Percentiles rank a stretch among this genome's conserved stretches.
Evolutionary conservation across 1,140 invertebrate genomes (phyloP).

Genomic region (Drosophila albomicans): DNA sequence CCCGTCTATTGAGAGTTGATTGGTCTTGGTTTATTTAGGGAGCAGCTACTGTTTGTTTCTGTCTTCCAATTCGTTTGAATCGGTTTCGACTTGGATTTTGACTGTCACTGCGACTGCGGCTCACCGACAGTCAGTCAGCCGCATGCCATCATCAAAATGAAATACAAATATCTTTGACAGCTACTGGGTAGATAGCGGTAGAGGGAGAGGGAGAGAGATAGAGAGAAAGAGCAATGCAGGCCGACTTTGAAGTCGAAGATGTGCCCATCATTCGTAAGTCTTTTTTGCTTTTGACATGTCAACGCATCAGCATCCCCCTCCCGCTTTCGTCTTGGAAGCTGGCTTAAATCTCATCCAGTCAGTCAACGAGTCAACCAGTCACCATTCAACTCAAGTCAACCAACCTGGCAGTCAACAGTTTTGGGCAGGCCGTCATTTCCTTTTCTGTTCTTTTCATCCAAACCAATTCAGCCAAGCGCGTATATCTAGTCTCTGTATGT

Average conservation of each 20-base stretch:
- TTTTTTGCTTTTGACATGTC: conserved; percentile 53
- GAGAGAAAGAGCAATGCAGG: conserved; percentile 28
- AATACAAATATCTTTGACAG: conserved; percentile 83
- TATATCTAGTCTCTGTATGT: not conserved
- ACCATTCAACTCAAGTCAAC: not conserved
- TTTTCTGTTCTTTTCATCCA: conserved; percentile 60
- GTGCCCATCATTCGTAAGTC: conserved; percentile 45
- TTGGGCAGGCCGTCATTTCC: conserved; percentile 63
- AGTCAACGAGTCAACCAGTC: conserved; percentile 10
- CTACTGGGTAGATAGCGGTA: conserved; percentile 50
- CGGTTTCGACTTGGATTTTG: conserved; percentile 19
- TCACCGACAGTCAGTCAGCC: conserved; percentile 65
- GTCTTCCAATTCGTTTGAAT: conserved; percentile 71
- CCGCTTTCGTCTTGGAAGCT: conserved; percentile 13
- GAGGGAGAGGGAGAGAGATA: not conserved
- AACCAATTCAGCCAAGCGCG: conserved; percentile 38
- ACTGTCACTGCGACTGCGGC: conserved; percentile 14
- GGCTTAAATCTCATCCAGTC: conserved; percentile 45
- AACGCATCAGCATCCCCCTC: conserved; percentile 15
- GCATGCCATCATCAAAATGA: conserved; percentile 66
- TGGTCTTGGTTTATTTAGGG: conserved; percentile 74
- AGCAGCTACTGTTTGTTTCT: conserved; percentile 80
- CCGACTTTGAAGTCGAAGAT: conserved; percentile 75
- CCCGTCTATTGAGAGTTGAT: conserved; percentile 51
- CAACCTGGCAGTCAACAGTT: conserved; percentile 41